Percentiles rank a stretch among this genome's conserved stretches.
Evolutionary conservation across 1,140 invertebrate species (phyloP).

Genomic region (Nymphalis io): DNA sequence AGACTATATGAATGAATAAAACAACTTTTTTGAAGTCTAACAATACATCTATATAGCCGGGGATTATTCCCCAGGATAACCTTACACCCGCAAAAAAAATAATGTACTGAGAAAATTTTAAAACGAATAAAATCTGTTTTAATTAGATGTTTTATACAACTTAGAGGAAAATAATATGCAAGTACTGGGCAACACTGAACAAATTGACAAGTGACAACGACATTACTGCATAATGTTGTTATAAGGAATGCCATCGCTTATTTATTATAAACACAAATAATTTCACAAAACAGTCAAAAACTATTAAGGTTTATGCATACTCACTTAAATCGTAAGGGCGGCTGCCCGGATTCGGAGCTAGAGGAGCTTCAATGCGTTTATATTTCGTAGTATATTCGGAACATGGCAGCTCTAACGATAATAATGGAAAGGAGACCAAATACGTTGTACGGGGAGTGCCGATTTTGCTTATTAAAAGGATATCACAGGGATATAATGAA

Average conservation of each 20-base stretch:
- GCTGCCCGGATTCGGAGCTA: background rate
- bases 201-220: too few species aligned
- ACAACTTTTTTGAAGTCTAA: too few species aligned
- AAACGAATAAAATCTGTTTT: too few species aligned
- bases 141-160: too few species aligned
- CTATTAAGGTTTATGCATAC: background rate
- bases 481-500: slow-evolving; percentile 60
- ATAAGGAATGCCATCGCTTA: background rate
- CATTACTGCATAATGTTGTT: too few species aligned
- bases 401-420: slow-evolving; percentile 2
- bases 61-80: too few species aligned
- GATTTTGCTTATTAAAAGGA: slow-evolving; percentile 59
- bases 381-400: background rate
- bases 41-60: too few species aligned
- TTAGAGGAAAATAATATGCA: too few species aligned
- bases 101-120: too few species aligned
- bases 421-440: slow-evolving; percentile 45
- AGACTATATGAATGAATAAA: too few species aligned
- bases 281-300: background rate
- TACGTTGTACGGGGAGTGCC: slow-evolving; percentile 53
- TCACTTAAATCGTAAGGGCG: background rate
- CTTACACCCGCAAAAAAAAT: too few species aligned
- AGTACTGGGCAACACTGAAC: too few species aligned
- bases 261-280: slow-evolving; percentile 6
- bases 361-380: background rate